Evolutionary conservation across 2,797 vertebrate species (phyloP).

Genomic region (Mycteria americana): DNA sequence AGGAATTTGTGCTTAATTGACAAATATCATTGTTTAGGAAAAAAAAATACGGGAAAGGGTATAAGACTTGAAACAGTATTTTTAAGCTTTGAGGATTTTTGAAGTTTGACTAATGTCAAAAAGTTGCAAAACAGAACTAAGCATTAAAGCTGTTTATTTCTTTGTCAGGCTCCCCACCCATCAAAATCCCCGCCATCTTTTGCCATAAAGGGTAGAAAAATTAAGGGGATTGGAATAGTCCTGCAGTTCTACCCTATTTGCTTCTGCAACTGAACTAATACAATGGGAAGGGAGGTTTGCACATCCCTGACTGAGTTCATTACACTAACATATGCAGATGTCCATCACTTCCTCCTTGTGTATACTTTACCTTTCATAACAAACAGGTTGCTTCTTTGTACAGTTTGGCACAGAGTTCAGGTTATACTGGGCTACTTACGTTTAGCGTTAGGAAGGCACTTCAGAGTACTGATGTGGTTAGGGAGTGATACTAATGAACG

Average conservation of each 20-base stretch:
- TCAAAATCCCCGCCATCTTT: background rate
- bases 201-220: background rate
- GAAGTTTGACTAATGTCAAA: background rate
- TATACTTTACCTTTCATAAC: background rate
- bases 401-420: background rate
- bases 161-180: background rate
- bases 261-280: background rate
- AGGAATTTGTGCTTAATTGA: background rate
- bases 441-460: background rate
- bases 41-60: background rate
- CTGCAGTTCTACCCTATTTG: background rate
- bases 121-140: background rate
- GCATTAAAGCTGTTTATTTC: background rate
- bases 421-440: background rate
- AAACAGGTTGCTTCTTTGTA: background rate
- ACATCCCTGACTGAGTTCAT: background rate
- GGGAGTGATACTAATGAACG: background rate
- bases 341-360: background rate
- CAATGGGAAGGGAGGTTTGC: background rate
- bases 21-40: background rate
- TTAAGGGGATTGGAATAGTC: background rate
- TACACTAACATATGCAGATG: background rate
- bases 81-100: background rate
- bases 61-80: background rate
- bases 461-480: background rate